Base-by-base conservation (phyloP, 2,888 invertebrate species). In the Aporophyla nigra region DNA sequence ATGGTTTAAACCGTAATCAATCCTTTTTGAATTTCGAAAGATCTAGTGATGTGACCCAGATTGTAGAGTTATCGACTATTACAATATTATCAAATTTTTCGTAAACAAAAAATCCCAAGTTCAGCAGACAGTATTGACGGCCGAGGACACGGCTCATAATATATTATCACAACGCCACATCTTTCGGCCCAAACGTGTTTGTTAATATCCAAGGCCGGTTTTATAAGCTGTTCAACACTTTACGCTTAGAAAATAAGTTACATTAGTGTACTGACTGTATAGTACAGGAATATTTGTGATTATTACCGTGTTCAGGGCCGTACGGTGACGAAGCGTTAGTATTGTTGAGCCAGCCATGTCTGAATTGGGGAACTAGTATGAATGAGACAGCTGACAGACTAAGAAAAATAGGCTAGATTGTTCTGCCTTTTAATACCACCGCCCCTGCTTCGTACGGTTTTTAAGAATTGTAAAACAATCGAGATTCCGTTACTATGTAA, bases 251-350 rank as follows among this genome's bases (percentile, higher is more conserved):
- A 71, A 76, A 62, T 82, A 59, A 61, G 33, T 66, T 14, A 59
- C 19, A 40, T 46, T 53, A 40, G 10, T 24, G 33, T 61, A 40
- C 46, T 5, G 58, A 73, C 24, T 27, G 7, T 43, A 27, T 53
- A 33, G 14, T 24, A 14, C 7, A 40, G n/a, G 10, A 5, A 16
- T 49, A 27, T 27, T 74, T 65, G 75, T 66, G 76, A 75, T 81
- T 61, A 49, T 74, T 74, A 58, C 51, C 14, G 21, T 24, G 33
- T 54, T 80, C 79, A 83, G 63, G 78, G 83, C 21, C 65, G 27
- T 24, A n/a, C 12, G 70, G 83, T 83, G 83, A 83, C 79, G 70
- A 77, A n/a, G 78, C 79, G 14, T 70, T 83, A 19, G 49, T 58
- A 27, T 76, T 79, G 68, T 77, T 63, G 40, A 63, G 76, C 24